Conservation (phyloP, 2,797 vertebrate genomes). For the Meriones psammophilus region DNA sequence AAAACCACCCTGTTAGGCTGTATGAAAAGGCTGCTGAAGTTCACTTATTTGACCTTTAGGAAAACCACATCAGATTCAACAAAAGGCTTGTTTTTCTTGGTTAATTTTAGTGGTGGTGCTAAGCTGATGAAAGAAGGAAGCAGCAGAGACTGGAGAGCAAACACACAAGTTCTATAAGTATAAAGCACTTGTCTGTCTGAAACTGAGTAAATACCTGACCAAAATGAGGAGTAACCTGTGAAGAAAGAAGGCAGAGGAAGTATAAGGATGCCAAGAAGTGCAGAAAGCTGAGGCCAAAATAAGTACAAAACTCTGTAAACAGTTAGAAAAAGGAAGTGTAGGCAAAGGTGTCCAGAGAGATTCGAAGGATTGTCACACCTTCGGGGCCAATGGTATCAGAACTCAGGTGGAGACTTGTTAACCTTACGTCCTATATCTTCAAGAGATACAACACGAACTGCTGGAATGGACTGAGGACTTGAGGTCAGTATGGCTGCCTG, state of each 20-base stretch:
- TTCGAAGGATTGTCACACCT: not conserved
- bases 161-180: not conserved
- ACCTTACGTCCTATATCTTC: too few species aligned
- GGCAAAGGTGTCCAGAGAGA: not conserved
- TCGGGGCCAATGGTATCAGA: not conserved
- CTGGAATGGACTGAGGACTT: not conserved
- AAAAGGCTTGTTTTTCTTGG: not conserved
- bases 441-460: too few species aligned
- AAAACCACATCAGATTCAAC: not conserved
- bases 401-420: not conserved
- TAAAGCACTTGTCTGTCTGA: not conserved
- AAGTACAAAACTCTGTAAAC: not conserved
- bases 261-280: not conserved
- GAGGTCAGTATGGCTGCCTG: too few species aligned
- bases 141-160: not conserved
- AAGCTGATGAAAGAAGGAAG: not conserved
- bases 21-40: too few species aligned
- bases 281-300: too few species aligned
- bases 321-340: not conserved
- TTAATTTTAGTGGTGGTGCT: not conserved
- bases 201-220: not conserved
- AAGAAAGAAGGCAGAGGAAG: not conserved
- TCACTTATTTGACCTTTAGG: not conserved
- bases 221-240: too few species aligned
- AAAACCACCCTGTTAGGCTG: too few species aligned